Evolutionary conservation across 2,888 invertebrate species (phyloP).

Genomic region (Trachelus troglodyta): DNA sequence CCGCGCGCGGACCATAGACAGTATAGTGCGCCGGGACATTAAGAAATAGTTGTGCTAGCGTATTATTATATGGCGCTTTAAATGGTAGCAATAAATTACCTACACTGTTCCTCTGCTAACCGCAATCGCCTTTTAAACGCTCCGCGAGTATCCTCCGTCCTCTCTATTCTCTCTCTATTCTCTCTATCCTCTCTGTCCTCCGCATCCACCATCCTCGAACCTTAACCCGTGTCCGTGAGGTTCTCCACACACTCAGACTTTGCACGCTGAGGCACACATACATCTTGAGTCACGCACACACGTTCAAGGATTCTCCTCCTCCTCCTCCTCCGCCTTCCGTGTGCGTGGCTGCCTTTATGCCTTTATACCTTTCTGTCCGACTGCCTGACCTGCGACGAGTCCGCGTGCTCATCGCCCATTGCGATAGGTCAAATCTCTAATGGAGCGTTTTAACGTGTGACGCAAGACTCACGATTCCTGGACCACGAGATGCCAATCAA

Average conservation of each 20-base stretch:
- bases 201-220: background rate
- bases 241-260: background rate
- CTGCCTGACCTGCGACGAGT: background rate
- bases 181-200: too few species aligned
- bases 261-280: background rate
- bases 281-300: background rate
- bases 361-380: background rate
- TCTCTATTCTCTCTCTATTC: background rate
- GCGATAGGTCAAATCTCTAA: slow-evolving; percentile 31
- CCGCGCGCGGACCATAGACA: slow-evolving; percentile 3
- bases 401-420: slow-evolving; percentile 35
- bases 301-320: background rate
- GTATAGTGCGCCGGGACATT: slow-evolving; percentile 40
- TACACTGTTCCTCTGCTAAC: slow-evolving; percentile 47
- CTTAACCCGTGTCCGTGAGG: background rate
- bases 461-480: slow-evolving; percentile 9
- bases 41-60: slow-evolving; percentile 55
- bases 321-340: background rate
- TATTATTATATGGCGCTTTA: slow-evolving; percentile 60
- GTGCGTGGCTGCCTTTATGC: slow-evolving; percentile 15
- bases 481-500: slow-evolving; percentile 4
- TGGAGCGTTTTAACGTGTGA: slow-evolving; percentile 13
- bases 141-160: slow-evolving; percentile 31
- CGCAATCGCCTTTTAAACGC: slow-evolving; percentile 55
- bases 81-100: slow-evolving; percentile 61